A percentile compares a stretch with the other conserved stretches of the same genome.
These are phyloP conservation scores for Calliopum simillimum DNA, from an alignment of 2,888 invertebrate species.

Conservation along the genomic window DNA sequence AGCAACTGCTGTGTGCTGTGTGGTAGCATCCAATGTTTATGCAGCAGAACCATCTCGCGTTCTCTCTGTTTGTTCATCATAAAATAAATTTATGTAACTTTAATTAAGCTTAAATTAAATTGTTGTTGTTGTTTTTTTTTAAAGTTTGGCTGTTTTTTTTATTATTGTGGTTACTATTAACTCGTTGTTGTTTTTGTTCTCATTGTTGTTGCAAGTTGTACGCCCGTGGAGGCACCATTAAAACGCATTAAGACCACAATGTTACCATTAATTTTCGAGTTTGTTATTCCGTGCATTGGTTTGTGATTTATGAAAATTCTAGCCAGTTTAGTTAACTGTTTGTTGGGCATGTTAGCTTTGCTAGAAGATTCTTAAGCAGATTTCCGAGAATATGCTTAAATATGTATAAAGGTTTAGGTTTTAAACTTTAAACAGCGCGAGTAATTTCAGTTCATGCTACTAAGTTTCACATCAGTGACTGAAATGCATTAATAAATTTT, in stretches of 20 bases:
- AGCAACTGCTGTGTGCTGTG: too few relatives aligned
- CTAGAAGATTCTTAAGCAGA: too few relatives aligned
- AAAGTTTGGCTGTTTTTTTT: neutral
- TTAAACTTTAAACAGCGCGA: too few relatives aligned
- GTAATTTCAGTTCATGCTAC: too few relatives aligned
- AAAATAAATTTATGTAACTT: constrained; percentile 19
- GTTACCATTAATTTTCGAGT: neutral
- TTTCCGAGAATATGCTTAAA: too few relatives aligned
- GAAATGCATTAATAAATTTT: too few relatives aligned
- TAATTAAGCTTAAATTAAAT: constrained; percentile 26
- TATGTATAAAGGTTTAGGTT: too few relatives aligned
- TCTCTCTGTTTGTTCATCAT: neutral
- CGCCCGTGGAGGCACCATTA: neutral
- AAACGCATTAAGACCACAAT: neutral
- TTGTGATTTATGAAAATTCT: too few relatives aligned
- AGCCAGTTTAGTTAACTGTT: too few relatives aligned
- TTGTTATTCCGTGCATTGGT: too few relatives aligned
- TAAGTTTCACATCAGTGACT: too few relatives aligned
- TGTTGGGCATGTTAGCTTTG: too few relatives aligned
- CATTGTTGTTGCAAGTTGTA: neutral
- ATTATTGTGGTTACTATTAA: neutral
- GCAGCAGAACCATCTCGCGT: constrained; percentile 8
- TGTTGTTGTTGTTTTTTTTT: constrained; percentile 4
- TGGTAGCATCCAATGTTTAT: constrained; percentile 4
- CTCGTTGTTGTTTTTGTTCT: neutral